These are phyloP conservation scores for Hirundo rustica DNA, from an alignment of 2,797 vertebrate genomes.

Conservation along the genomic window DNA sequence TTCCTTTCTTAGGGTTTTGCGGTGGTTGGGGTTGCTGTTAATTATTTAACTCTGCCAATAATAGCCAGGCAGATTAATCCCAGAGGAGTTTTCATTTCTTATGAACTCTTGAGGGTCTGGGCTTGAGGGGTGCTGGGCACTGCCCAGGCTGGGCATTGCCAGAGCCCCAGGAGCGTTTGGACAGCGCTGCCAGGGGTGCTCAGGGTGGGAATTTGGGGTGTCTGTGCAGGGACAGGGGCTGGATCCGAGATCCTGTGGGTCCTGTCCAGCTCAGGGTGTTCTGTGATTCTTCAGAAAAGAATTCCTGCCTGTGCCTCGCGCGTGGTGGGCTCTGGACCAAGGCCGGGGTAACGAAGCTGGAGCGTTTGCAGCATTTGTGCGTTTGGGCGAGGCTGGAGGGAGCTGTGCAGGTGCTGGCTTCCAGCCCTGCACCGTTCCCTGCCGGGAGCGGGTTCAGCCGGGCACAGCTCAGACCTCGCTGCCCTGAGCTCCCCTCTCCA, in stretches of 20 bases:
- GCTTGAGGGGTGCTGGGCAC: not conserved
- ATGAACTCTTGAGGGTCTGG: fast-evolving
- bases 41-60: not conserved
- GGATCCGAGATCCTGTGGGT: fast-evolving
- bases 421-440: not conserved
- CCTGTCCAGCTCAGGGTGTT: too few relatives aligned
- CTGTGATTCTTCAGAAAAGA: not conserved
- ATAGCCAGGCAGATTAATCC: not conserved
- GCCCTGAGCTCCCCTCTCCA: not conserved
- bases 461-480: fast-evolving
- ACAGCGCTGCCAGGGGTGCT: fast-evolving
- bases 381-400: not conserved
- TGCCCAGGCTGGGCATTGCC: not conserved
- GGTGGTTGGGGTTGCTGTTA: fast-evolving
- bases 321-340: not conserved
- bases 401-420: fast-evolving
- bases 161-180: fast-evolving
- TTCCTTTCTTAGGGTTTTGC: fast-evolving
- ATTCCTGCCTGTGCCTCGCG: fast-evolving
- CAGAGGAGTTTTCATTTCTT: not conserved
- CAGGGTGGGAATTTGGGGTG: not conserved
- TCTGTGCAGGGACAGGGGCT: fast-evolving
- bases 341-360: too few relatives aligned
- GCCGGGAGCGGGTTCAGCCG: too few relatives aligned
- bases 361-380: fast-evolving